Evolutionary conservation across 2,888 invertebrate genomes (phyloP).

Genomic region (Muschampia staudingeri): DNA sequence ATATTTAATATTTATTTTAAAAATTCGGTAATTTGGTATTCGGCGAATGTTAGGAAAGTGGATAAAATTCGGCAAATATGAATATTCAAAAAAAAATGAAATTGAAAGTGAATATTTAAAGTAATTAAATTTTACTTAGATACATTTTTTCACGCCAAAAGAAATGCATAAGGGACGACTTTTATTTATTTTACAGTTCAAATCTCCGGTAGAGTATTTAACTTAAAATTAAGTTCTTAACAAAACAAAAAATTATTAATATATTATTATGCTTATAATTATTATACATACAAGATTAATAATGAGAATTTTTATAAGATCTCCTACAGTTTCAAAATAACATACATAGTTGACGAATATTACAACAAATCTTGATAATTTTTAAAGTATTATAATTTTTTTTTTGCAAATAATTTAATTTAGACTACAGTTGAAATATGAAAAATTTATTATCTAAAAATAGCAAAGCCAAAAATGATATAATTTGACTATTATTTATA

Average conservation of each 20-base stretch:
- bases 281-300: background rate
- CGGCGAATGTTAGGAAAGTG: background rate
- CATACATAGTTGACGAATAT: background rate
- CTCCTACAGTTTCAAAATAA: background rate
- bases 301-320: slow-evolving; percentile 18
- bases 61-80: background rate
- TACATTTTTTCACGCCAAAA: too few species aligned
- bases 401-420: background rate
- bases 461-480: background rate
- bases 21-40: background rate
- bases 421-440: background rate
- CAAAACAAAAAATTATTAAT: background rate
- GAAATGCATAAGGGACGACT: too few species aligned
- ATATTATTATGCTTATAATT: slow-evolving; percentile 30
- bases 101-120: too few species aligned
- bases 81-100: background rate
- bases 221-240: slow-evolving; percentile 2
- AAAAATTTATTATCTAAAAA: slow-evolving; percentile 5
- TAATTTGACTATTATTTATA: background rate
- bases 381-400: background rate
- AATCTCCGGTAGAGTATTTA: background rate
- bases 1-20: too few species aligned
- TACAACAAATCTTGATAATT: background rate
- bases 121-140: too few species aligned
- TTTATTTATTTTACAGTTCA: background rate